Percentiles rank a stretch among this genome's conserved stretches.
These are phyloP conservation scores for Apocrypta bakeri DNA, from an alignment of 1,140 invertebrate genomes.

Conservation along the genomic window DNA sequence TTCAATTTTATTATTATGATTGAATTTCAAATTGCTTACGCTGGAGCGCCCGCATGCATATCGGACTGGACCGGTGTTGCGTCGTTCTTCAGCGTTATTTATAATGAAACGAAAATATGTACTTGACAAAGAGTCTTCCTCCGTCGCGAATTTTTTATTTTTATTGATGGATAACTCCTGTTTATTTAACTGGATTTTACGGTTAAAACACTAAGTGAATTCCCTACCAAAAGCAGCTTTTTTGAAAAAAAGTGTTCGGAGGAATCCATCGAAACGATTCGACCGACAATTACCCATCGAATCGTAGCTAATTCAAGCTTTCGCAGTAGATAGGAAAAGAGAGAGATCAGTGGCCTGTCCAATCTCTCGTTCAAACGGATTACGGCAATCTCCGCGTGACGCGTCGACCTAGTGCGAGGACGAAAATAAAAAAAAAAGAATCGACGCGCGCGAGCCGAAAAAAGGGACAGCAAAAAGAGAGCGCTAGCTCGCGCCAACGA, in stretches of 20 bases:
- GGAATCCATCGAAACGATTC: background rate
- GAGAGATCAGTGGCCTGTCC: conserved; percentile 7
- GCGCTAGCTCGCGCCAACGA: conserved; percentile 38
- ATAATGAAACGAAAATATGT: conserved; percentile 37
- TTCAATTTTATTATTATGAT: conserved; percentile 48
- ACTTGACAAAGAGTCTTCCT: conserved; percentile 3
- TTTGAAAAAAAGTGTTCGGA: no score
- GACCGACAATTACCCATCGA: background rate
- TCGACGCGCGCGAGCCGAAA: background rate
- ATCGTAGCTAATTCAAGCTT: background rate
- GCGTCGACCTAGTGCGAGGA: background rate
- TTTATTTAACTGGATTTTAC: background rate
- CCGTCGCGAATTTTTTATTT: background rate
- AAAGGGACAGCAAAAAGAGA: conserved; percentile 55
- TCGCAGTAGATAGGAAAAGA: background rate
- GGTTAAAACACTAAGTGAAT: no score
- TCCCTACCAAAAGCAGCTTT: no score
- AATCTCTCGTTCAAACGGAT: conserved; percentile 20
- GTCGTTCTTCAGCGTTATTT: conserved; percentile 28
- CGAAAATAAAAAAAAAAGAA: conserved; percentile 44
- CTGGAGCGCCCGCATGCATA: conserved; percentile 10
- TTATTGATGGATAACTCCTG: background rate
- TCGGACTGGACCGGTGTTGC: conserved; percentile 9
- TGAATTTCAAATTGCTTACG: conserved; percentile 45
- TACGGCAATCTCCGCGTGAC: conserved; percentile 48